Evolutionary conservation across 2,888 invertebrate species (phyloP).

Genomic region (Toxonevra muliebris): DNA sequence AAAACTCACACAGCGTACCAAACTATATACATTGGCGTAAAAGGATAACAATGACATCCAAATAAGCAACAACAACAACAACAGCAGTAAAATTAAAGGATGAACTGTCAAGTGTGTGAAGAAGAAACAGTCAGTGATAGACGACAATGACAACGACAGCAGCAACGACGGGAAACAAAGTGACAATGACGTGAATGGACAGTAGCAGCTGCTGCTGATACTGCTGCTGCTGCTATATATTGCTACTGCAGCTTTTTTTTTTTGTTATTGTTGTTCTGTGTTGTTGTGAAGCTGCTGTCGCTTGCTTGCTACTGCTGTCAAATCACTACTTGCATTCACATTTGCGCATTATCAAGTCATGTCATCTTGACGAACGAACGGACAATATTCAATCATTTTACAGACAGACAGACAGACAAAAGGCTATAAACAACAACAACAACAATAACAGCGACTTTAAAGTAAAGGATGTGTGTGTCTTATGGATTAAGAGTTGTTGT

Average conservation of each 20-base stretch:
- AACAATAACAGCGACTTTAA: too few relatives aligned
- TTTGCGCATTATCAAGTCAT: constrained; percentile 25
- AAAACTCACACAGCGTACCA: constrained; percentile 8
- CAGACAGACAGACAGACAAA: neutral
- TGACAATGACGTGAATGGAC: constrained; percentile 45
- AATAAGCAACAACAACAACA: constrained; percentile 4
- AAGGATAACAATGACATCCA: constrained; percentile 14
- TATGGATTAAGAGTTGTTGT: too few relatives aligned
- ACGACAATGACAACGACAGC: constrained; percentile 10
- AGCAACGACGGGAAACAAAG: constrained; percentile 37
- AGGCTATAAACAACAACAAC: too few relatives aligned
- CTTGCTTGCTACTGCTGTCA: neutral
- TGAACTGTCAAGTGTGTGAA: constrained; percentile 14
- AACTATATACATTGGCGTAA: constrained; percentile 13
- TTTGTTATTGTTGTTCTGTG: constrained; percentile 21
- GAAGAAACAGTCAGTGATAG: neutral
- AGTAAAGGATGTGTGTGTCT: too few relatives aligned
- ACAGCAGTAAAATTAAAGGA: constrained; percentile 24
- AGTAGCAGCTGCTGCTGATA: constrained; percentile 40
- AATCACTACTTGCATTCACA: constrained; percentile 1
- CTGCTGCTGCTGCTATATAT: constrained; percentile 17
- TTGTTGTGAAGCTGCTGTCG: constrained; percentile 4
- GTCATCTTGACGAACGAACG: constrained; percentile 22
- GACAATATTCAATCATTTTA: constrained; percentile 25
- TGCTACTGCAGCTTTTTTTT: constrained; percentile 15